Base-by-base conservation (phyloP, 2,113 vertebrate species). In the Ailuropoda melanoleuca region DNA sequence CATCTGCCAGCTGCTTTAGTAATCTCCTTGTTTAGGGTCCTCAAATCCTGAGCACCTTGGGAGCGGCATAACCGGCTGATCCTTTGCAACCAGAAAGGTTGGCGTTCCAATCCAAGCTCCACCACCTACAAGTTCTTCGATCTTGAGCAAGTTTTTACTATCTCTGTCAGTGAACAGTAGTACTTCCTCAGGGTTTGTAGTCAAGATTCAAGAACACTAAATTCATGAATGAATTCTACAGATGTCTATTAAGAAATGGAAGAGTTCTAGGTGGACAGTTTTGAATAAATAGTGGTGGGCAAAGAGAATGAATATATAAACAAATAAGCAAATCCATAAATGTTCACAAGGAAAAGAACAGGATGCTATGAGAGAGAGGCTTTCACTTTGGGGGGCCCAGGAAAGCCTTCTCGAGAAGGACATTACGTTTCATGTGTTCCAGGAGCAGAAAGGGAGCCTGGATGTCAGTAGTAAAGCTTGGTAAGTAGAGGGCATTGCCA, bases 1-100 rank as follows among this genome's bases (percentile, higher is more conserved):
- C 88, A 93, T 97, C 93, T 97, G 94, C 93, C 97, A 97, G 94
- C 94, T 97, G 96, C 88, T 93, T 46, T 81, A 58, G 66, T 88
- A 78, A 80, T 86, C 95, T 97, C 85, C 74, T 64, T 84, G 37
- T 88, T 82, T 66, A 94, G 78, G 34, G 77, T 86, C 55, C 58
- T 96, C 77, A 90, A 88, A 80, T 55, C 53, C n/a, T 31, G 70
- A 95, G 53, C 37, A 81, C 29, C 15, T n/a, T 84, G 83, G 68
- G n/a, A 39, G 46, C 3, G 50, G 48, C 4, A 0, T 26, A 56
- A n/a, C 4, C 31, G 56, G 56, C 87, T 13, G 15, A 50, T 78
- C 11, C 74, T 68, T 11, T 39, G 19, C 24, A 60, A 17, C 24
- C 21, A 12, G 23, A 74, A 89, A 81, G 66, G 5, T 8, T 50